phyloP scores from a whole-genome alignment of 2,797 vertebrate species.

The Mustela erminea region DNA sequence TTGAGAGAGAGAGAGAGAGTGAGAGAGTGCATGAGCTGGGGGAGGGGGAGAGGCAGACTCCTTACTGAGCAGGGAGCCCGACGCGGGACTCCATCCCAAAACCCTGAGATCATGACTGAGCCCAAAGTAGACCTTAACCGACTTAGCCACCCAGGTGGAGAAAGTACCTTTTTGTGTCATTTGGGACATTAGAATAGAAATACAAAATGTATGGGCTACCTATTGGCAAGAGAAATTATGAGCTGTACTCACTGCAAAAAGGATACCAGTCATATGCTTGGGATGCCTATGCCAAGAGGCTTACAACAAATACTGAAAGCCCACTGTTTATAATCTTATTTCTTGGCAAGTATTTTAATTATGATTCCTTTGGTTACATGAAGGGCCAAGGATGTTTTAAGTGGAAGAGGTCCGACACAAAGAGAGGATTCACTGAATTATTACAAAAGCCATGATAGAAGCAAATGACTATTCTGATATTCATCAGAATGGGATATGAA shows the following conservation, averaged over 20 bases:
- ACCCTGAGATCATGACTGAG: too few species aligned
- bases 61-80: background rate
- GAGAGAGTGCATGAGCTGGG: background rate
- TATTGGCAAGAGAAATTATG: conserved; percentile 58
- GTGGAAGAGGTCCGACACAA: background rate
- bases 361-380: conserved; percentile 62
- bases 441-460: background rate
- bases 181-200: conserved; percentile 50
- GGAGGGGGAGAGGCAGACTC: background rate
- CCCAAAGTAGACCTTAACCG: too few species aligned
- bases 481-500: background rate
- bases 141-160: background rate
- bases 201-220: conserved; percentile 50
- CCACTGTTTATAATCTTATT: conserved; percentile 59
- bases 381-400: conserved; percentile 6
- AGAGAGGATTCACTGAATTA: background rate
- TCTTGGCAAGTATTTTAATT: conserved; percentile 65
- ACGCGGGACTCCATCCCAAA: too few species aligned
- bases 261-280: conserved; percentile 21
- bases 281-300: conserved; percentile 35
- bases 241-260: conserved; percentile 47
- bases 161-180: conserved; percentile 49
- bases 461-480: background rate
- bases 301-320: conserved; percentile 51
- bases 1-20: background rate